A percentile compares a stretch with the other conserved stretches of the same genome.
phyloP scores from a whole-genome alignment of 2,113 vertebrate species.

The Machaerirhynchus nigripectus region DNA sequence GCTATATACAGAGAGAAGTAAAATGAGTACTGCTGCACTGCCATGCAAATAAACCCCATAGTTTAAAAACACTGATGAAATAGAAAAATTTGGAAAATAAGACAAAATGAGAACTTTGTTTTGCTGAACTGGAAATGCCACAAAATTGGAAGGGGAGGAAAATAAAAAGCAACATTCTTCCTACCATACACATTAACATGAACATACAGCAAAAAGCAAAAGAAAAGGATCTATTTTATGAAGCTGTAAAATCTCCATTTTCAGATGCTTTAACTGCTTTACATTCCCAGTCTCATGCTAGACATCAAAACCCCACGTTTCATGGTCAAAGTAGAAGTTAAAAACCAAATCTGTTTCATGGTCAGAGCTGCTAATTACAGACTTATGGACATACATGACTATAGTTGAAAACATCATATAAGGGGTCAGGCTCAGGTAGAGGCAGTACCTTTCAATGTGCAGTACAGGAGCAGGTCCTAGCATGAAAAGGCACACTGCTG shows the following conservation, averaged over 20 bases:
- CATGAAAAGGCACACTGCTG: slow-evolving; percentile 79
- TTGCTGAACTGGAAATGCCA: neutral
- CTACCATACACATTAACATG: neutral
- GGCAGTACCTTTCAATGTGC: slow-evolving; percentile 79
- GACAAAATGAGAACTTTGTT: neutral
- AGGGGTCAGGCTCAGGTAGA: neutral
- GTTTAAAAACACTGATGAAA: neutral
- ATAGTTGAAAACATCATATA: neutral
- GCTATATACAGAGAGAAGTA: neutral
- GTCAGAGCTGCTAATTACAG: neutral
- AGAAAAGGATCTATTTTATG: neutral
- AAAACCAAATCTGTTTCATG: neutral
- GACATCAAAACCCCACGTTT: neutral
- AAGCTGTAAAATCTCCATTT: neutral
- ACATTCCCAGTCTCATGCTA: neutral
- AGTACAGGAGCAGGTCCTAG: slow-evolving; percentile 88
- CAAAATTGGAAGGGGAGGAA: neutral
- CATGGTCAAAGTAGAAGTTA: neutral
- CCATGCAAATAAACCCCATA: neutral
- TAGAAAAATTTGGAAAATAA: neutral
- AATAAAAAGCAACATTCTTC: neutral
- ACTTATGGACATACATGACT: neutral
- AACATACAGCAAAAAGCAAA: neutral
- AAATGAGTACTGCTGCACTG: neutral
- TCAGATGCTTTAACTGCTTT: neutral